Evolutionary conservation across 2,888 invertebrate genomes (phyloP).

Genomic region (Pinctada fucata): DNA sequence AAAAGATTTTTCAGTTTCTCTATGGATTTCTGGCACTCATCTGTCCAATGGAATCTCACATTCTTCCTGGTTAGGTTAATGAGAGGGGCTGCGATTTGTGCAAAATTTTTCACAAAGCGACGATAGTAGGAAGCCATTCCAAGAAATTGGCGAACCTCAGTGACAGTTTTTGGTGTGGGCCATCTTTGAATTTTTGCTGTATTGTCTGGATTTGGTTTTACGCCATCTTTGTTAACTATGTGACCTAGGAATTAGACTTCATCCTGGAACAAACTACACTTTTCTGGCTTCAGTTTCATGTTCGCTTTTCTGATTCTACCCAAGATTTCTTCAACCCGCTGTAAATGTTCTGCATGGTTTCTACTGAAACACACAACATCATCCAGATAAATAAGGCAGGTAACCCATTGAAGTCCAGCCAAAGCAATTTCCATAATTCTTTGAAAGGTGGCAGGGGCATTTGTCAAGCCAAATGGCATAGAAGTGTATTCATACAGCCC

Average conservation of each 20-base stretch:
- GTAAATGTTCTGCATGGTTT: constrained; percentile 35
- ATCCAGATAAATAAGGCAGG: constrained; percentile 43
- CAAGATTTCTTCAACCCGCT: constrained; percentile 30
- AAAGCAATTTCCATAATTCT: constrained; percentile 33
- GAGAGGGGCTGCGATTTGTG: constrained; percentile 36
- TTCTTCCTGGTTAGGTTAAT: constrained; percentile 36
- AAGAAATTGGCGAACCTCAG: constrained; percentile 39
- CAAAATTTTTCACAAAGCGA: constrained; percentile 34
- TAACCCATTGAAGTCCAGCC: constrained; percentile 37
- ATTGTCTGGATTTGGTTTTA: constrained; percentile 42
- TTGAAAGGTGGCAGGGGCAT: constrained; percentile 33
- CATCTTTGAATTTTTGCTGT: constrained; percentile 37
- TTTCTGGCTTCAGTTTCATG: constrained; percentile 39
- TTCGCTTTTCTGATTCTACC: constrained; percentile 24
- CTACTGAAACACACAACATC: constrained; percentile 34
- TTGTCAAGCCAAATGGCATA: constrained; percentile 41
- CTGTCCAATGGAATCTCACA: constrained; percentile 35
- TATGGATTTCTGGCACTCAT: constrained; percentile 35
- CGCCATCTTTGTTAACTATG: constrained; percentile 30
- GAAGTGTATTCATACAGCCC: constrained; percentile 43
- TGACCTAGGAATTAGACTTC: constrained; percentile 40
- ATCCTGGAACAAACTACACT: constrained; percentile 38
- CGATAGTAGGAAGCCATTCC: constrained; percentile 42
- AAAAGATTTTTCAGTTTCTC: constrained; percentile 35
- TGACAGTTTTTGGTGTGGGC: constrained; percentile 33